phyloP scores from a whole-genome alignment of 2,797 vertebrate species.

The Salmo trutta region DNA sequence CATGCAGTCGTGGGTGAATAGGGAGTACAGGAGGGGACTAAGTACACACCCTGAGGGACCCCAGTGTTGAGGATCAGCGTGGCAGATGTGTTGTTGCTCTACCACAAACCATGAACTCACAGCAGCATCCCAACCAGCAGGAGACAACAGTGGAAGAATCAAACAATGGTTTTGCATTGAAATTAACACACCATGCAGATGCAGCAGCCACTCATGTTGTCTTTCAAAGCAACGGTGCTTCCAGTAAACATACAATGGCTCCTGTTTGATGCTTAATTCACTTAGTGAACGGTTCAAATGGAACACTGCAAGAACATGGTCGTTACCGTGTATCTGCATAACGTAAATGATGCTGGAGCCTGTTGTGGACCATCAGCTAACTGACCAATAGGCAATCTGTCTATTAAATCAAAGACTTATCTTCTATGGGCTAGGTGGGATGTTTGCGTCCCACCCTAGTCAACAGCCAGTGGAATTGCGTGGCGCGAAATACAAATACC shows the following conservation, averaged over 20 bases:
- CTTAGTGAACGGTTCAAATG: background rate
- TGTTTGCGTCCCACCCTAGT: no score
- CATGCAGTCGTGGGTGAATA: no score
- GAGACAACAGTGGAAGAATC: slow-evolving; percentile 10
- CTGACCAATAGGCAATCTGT: background rate
- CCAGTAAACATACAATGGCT: slow-evolving; percentile 4
- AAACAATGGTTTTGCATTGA: slow-evolving; percentile 14
- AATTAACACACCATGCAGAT: slow-evolving; percentile 12
- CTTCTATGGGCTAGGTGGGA: no score
- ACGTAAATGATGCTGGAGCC: no score
- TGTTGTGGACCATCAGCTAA: background rate
- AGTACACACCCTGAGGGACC: no score
- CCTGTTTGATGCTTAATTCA: background rate
- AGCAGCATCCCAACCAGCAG: background rate
- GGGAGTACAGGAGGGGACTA: no score
- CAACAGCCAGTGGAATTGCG: no score
- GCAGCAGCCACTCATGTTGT: background rate
- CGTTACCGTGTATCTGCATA: background rate
- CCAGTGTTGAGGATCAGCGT: no score
- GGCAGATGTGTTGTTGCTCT: background rate
- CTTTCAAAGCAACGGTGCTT: slow-evolving; percentile 16
- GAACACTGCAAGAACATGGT: background rate
- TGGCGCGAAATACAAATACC: no score
- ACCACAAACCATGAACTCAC: background rate
- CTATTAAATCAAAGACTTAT: slow-evolving; percentile 12